A percentile compares a stretch with the other conserved stretches of the same genome.
These are phyloP conservation scores for Gavia stellata DNA, from an alignment of 2,113 vertebrate species.

Conservation along the genomic window DNA sequence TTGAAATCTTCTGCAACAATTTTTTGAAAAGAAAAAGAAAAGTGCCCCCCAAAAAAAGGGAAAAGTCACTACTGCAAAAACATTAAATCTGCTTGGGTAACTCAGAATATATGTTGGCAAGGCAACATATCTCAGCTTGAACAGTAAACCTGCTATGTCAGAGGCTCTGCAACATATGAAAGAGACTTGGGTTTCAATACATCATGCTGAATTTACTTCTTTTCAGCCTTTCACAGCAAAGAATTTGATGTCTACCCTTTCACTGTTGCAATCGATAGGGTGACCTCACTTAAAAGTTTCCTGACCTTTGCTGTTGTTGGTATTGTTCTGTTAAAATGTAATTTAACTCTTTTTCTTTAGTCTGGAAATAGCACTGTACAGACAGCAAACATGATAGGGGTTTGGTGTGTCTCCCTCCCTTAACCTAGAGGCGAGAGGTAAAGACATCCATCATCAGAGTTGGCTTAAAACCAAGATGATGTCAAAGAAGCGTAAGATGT, in stretches of 20 bases:
- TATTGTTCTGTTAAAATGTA: conserved; percentile 31
- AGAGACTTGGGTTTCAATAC: conserved; percentile 53
- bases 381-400: background rate
- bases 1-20: conserved; percentile 47
- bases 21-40: conserved; percentile 14
- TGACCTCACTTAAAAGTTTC: conserved; percentile 35
- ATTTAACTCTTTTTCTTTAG: conserved; percentile 50
- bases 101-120: conserved; percentile 70
- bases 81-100: conserved; percentile 68
- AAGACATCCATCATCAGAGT: background rate
- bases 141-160: conserved; percentile 66
- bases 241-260: conserved; percentile 60
- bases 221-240: conserved; percentile 49
- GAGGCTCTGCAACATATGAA: conserved; percentile 51
- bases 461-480: conserved; percentile 19
- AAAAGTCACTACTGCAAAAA: conserved; percentile 47
- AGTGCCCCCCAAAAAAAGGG: background rate
- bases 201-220: conserved; percentile 65
- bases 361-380: conserved; percentile 44
- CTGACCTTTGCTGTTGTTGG: conserved; percentile 42
- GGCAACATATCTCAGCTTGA: conserved; percentile 64
- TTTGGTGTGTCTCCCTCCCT: background rate
- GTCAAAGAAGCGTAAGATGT: background rate
- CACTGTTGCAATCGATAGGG: conserved; percentile 37
- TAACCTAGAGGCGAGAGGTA: background rate